Evolutionary conservation across 2,888 invertebrate genomes (phyloP), one percentile per base, ranked within the genome.

Genomic region (Scaptomyza reducta): DNA sequence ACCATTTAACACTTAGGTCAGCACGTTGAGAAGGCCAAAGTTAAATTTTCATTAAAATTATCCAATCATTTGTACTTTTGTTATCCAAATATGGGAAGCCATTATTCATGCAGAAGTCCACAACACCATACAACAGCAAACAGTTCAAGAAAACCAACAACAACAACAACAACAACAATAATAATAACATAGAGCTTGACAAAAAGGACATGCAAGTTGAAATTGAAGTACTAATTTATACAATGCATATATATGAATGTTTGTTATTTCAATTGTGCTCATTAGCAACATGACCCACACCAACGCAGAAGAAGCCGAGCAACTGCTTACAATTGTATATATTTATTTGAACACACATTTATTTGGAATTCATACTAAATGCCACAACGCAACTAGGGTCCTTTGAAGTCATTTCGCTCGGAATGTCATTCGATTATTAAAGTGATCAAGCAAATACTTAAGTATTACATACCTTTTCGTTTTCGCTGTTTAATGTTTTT

Each of bases 1-100:
- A n/a, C 50, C 62, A 62, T 64, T 53, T 64, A 63, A 65, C 63
- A 63, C 63, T 46, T 45, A 11, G 63, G 51, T 45, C 16, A 31
- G 62, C 22, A 16, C 1, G 27, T 27, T 14, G 4, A 31, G 40
- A 7, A 13, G 22, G 33, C 29, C 51, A 3, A 65, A 53, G 40
- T 45, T 54, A 25, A 53, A 41, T 46, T 54, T 63, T 41, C 63
- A 63, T 63, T 64, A 46, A 40, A 65, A 65, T 65, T 33, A 40
- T 46, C 45, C 54, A 63, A 63, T 54, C 65, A 63, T 64, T 64
- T 64, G 53, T 40, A 31, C 27, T 14, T 51, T 31, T 41, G 54
- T 46, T 54, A 33, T 45, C 65, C 65, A 54, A 64, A 53, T 40
- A 65, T 40, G 54, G 54, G 45, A 45, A 46, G 65, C 25, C 65